Conservation (phyloP, 2,888 invertebrate species). For the Terebella lapidaria region DNA sequence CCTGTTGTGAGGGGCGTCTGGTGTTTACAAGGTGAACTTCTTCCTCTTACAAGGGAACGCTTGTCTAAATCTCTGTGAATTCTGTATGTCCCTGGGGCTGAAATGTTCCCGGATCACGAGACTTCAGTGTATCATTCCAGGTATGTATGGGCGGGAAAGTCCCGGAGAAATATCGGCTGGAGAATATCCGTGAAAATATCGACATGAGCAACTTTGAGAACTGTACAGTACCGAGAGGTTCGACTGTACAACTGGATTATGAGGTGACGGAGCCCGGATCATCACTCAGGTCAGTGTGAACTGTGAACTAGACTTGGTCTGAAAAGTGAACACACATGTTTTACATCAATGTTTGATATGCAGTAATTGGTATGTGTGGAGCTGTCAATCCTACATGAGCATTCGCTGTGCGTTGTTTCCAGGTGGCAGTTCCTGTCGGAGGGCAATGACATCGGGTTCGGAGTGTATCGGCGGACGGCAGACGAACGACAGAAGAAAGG, state of each 20-base stretch:
- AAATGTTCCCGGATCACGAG: no score
- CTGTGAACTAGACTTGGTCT: not conserved
- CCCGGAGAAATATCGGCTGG: constrained; percentile 68
- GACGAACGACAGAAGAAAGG: constrained; percentile 18
- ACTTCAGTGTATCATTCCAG: no score
- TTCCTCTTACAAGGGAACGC: no score
- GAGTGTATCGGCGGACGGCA: constrained; percentile 58
- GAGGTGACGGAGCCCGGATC: constrained; percentile 67
- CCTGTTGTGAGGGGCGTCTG: no score
- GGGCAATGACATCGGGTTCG: constrained; percentile 82
- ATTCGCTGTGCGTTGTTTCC: no score
- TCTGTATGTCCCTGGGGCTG: no score
- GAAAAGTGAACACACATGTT: no score
- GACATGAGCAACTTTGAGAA: constrained; percentile 59
- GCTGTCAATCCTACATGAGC: no score
- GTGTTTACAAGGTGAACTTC: no score
- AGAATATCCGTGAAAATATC: constrained; percentile 11
- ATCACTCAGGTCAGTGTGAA: constrained; percentile 73
- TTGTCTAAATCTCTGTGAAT: no score
- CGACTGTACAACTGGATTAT: constrained; percentile 70
- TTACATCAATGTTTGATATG: no score
- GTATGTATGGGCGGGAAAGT: constrained; percentile 68
- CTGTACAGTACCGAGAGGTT: constrained; percentile 71
- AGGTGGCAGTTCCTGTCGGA: constrained; percentile 85
- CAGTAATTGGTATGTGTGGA: no score